These are phyloP conservation scores for Sebastes itinus DNA, from an alignment of 2,797 vertebrate species.

Conservation along the genomic window DNA sequence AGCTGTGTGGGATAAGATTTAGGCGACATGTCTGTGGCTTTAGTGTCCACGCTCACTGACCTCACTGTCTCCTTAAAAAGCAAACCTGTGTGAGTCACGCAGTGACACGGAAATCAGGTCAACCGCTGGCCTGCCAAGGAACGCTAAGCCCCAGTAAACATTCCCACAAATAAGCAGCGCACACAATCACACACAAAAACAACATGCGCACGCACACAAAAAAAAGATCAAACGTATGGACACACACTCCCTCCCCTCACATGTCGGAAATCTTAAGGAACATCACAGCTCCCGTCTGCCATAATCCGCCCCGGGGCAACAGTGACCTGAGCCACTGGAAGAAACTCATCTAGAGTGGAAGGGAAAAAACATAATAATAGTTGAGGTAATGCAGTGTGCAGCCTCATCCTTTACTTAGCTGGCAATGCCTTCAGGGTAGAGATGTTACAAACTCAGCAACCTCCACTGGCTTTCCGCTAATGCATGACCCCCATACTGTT, in stretches of 20 bases:
- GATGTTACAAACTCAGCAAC: slow-evolving; percentile 69
- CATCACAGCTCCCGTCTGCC: slow-evolving; percentile 65
- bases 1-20: background rate
- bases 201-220: background rate
- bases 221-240: slow-evolving; percentile 40
- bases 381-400: slow-evolving; percentile 73
- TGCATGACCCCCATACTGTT: slow-evolving; percentile 40
- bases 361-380: slow-evolving; percentile 33
- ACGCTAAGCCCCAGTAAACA: slow-evolving; percentile 53
- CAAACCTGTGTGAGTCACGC: slow-evolving; percentile 51
- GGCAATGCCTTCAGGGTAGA: slow-evolving; percentile 62
- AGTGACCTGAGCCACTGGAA: slow-evolving; percentile 74
- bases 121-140: slow-evolving; percentile 48
- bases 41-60: slow-evolving; percentile 32
- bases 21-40: slow-evolving; percentile 7
- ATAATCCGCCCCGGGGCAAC: slow-evolving; percentile 69
- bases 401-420: slow-evolving; percentile 73
- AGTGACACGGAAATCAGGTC: slow-evolving; percentile 61
- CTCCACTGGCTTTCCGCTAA: slow-evolving; percentile 58
- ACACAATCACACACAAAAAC: slow-evolving; percentile 33
- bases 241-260: slow-evolving; percentile 34
- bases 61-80: slow-evolving; percentile 43
- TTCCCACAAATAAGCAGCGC: slow-evolving; percentile 22
- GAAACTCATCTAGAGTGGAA: slow-evolving; percentile 67
- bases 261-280: slow-evolving; percentile 58